Evolutionary conservation across 2,797 vertebrate genomes (phyloP).

Genomic region (Cynopterus sphinx): DNA sequence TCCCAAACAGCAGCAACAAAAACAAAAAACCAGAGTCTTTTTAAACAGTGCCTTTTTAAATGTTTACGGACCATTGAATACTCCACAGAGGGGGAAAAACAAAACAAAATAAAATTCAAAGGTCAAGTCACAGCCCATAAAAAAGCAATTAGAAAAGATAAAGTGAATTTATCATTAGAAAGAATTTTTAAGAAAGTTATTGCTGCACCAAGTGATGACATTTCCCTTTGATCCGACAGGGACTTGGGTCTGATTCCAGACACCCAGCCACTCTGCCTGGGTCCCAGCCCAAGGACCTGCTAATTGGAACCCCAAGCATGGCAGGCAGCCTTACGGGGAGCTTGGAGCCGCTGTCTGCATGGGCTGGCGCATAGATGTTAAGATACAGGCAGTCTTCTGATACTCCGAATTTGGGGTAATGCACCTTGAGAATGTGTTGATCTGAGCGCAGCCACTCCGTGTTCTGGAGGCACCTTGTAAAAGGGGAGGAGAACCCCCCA

Average conservation of each 20-base stretch:
- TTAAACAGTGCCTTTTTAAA: constrained; percentile 22
- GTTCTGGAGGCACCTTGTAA: constrained; percentile 66
- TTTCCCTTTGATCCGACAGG: neutral
- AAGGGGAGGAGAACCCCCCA: neutral
- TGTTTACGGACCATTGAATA: neutral
- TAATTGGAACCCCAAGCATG: neutral
- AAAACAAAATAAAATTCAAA: constrained; percentile 15
- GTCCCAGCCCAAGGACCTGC: neutral
- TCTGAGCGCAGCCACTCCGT: constrained; percentile 42
- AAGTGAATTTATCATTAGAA: neutral
- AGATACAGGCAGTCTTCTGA: constrained; percentile 76
- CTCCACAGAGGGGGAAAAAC: neutral
- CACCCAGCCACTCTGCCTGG: neutral
- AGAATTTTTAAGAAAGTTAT: neutral
- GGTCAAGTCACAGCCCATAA: neutral
- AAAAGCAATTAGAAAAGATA: neutral
- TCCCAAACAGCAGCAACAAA: neutral
- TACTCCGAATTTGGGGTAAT: neutral
- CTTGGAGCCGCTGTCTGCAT: neutral
- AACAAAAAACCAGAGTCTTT: neutral
- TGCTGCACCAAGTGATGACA: neutral
- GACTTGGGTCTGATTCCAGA: neutral
- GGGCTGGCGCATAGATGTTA: constrained; percentile 42
- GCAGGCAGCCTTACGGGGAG: constrained; percentile 48
- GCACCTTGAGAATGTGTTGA: constrained; percentile 55